Evolutionary conservation across 1,140 invertebrate genomes (phyloP).

Genomic region (Trichoplusia ni): DNA sequence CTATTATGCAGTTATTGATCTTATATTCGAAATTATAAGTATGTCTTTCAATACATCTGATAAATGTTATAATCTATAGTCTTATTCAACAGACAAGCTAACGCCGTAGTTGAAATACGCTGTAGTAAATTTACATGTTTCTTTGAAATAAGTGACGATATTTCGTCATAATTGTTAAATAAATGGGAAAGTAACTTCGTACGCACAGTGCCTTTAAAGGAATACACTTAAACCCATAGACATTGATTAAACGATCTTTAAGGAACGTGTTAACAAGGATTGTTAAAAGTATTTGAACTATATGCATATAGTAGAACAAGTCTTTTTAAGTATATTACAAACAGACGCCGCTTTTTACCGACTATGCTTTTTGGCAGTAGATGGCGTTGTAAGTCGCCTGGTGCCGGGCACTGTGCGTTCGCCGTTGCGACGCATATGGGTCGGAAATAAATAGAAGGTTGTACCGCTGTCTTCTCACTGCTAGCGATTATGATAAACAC

Average conservation of each 20-base stretch:
- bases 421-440: not conserved
- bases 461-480: slow-evolving; percentile 39
- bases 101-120: slow-evolving; percentile 3
- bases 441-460: slow-evolving; percentile 7
- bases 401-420: not conserved
- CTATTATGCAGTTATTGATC: slow-evolving; percentile 34
- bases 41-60: slow-evolving; percentile 27
- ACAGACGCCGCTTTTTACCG: not conserved
- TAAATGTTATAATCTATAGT: slow-evolving; percentile 11
- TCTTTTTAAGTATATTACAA: no score
- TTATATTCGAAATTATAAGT: slow-evolving; percentile 35
- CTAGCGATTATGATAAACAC: slow-evolving; percentile 27
- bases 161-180: slow-evolving; percentile 3
- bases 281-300: no score
- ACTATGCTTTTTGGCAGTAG: not conserved
- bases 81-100: slow-evolving; percentile 17
- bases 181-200: not conserved
- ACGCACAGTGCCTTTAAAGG: not conserved
- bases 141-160: slow-evolving; percentile 5
- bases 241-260: no score
- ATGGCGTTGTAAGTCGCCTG: not conserved
- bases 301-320: no score
- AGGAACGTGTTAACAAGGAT: no score
- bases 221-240: not conserved
- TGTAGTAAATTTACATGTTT: slow-evolving; percentile 15